phyloP scores from a whole-genome alignment of 1,140 invertebrate genomes.

The Aphidius ervi region DNA sequence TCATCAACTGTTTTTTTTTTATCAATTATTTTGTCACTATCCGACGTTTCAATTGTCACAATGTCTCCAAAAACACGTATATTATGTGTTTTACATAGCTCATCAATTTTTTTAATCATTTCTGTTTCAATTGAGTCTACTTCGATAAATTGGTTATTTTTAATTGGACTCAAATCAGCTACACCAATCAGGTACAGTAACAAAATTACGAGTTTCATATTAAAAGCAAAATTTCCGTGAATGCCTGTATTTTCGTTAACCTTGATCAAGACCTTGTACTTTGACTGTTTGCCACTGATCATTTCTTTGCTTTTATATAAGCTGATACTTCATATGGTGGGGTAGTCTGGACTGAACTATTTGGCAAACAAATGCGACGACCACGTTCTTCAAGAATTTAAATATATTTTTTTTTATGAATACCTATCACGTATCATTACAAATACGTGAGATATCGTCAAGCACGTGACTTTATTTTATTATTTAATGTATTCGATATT shows the following conservation, averaged over 20 bases:
- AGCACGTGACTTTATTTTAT: conserved; percentile 23
- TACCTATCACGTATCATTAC: conserved; percentile 32
- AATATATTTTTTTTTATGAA: conserved; percentile 33
- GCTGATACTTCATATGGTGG: conserved; percentile 33
- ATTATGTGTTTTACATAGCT: conserved; percentile 33
- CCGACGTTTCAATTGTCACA: conserved; percentile 41
- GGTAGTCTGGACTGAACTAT: conserved; percentile 42
- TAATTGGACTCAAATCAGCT: conserved; percentile 16
- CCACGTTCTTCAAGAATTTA: conserved; percentile 42
- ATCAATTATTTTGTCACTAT: background rate
- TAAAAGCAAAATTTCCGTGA: conserved; percentile 8
- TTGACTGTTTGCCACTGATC: conserved; percentile 41
- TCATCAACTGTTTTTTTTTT: no score
- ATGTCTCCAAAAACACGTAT: conserved; percentile 42
- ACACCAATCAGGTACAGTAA: conserved; percentile 26
- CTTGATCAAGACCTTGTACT: conserved; percentile 24
- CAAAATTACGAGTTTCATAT: conserved; percentile 29
- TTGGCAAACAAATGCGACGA: conserved; percentile 43
- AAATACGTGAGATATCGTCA: conserved; percentile 27
- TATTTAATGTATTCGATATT: background rate
- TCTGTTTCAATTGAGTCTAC: conserved; percentile 32
- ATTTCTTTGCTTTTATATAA: conserved; percentile 50
- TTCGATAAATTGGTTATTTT: conserved; percentile 12
- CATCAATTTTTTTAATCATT: conserved; percentile 38
- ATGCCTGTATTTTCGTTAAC: background rate